Base-by-base conservation (phyloP, 30 jellyfish, hydroid and myxozoan genomes). In the Sanderia malayensis region DNA sequence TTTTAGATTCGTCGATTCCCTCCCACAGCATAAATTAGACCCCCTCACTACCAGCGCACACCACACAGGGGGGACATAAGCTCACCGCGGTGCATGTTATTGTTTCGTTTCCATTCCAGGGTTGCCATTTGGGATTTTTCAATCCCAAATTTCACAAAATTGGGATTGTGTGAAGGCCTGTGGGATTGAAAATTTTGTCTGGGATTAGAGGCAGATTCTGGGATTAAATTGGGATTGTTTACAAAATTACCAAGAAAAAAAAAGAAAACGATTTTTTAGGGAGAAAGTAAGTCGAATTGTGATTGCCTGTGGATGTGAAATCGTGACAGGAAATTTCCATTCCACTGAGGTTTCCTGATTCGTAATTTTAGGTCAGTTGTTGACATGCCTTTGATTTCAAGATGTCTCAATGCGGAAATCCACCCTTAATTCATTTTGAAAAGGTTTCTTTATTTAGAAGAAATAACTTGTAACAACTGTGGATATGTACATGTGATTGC, bases 41-140 rank as follows among this genome's bases (percentile, higher is more conserved):
- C n/a, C n/a, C n/a, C n/a, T n/a, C n/a, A n/a, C n/a, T n/a, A n/a
- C n/a, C n/a, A n/a, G n/a, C n/a, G n/a, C n/a, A n/a, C n/a, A n/a
- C n/a, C n/a, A n/a, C n/a, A n/a, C n/a, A n/a, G n/a, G n/a, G n/a
- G n/a, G n/a, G n/a, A n/a, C n/a, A n/a, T n/a, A n/a, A n/a, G n/a
- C n/a, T n/a, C n/a, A n/a, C n/a, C n/a, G n/a, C n/a, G n/a, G n/a
- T n/a, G n/a, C n/a, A n/a, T n/a, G n/a, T n/a, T n/a, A n/a, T n/a
- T n/a, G n/a, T n/a, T n/a, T n/a, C n/a, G n/a, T n/a, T n/a, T n/a
- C n/a, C n/a, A n/a, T n/a, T n/a, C n/a, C 67, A 55, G 67, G 67
- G 67, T 55, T 55, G 67, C 67, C 67, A 20, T 55, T 55, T 55
- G 67, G 67, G 67, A 55, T 55, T 55, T 55, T 55, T 55, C 67